Evolutionary conservation across 2,113 vertebrate species (phyloP), one percentile per base, ranked within the genome.

Genomic region (Plecotus auritus): DNA sequence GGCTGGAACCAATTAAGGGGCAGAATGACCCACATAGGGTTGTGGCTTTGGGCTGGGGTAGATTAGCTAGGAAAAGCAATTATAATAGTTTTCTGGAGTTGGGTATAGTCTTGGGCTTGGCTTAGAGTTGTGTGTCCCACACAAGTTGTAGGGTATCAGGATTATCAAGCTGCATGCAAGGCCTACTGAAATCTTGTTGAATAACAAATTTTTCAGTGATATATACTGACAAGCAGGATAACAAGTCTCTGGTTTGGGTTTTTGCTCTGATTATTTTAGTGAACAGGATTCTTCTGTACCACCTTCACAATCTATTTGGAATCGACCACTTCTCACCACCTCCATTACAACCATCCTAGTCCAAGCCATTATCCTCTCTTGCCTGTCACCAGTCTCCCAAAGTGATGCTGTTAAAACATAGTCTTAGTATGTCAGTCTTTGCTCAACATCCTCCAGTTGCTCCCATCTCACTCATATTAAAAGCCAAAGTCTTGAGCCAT

Each of bases 181-280:
- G 20, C 22, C 47, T 86, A 93, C 70, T 70, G 28, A 81, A 92
- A 93, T 85, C 72, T 85, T 87, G 23, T 74, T 49, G 56, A 80
- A 40, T 85, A 88, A 51, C 47, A 93, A 35, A 91, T 81, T 54
- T 95, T 95, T 92, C 56, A n/a, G 26, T 56, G 16, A 51, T 45
- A 54, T 9, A 54, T 51, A 70, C 1, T 76, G 56, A 67, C 45
- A 26, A 37, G 10, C 16, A 86, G 74, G 54, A 76, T n/a, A 64
- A 47, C 22, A 56, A 88, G 40, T 42, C 22, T 74, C 59, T 40
- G 22, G 22, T 77, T 83, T 83, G 49, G 42, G 16, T 9, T 96
- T 91, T 30, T 70, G 26, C 42, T 73, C 20, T 86, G n/a, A 78
- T 35, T 17, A 76, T 80, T 85, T 80, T 89, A 85, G 30, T 81